These are phyloP conservation scores for Eulimnadia texana DNA, from an alignment of 1,140 invertebrate species.

Conservation along the genomic window DNA sequence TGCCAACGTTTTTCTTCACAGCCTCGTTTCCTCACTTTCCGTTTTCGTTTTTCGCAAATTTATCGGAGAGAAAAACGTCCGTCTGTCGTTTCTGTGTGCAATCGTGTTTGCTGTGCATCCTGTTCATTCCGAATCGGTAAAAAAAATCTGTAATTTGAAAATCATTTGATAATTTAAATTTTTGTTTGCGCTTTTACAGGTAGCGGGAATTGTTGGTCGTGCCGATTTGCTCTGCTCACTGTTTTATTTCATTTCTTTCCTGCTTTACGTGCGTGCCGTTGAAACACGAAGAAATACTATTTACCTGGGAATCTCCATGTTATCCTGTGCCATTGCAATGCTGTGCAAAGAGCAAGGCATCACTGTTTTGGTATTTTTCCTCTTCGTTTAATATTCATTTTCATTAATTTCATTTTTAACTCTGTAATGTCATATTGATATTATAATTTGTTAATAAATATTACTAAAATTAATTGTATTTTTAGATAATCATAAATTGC, in stretches of 20 bases:
- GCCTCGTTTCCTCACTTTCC: constrained; percentile 43
- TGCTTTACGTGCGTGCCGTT: constrained; percentile 38
- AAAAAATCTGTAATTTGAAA: constrained; percentile 19
- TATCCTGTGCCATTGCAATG: constrained; percentile 49
- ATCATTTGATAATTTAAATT: too few species aligned
- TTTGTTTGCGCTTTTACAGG: constrained; percentile 21
- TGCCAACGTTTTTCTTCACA: constrained; percentile 52
- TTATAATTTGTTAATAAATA: too few species aligned
- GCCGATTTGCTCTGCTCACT: constrained; percentile 63
- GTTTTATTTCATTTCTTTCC: constrained; percentile 56
- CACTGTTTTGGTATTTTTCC: constrained; percentile 57
- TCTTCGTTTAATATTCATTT: too few species aligned
- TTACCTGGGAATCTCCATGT: constrained; percentile 22
- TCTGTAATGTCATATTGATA: too few species aligned
- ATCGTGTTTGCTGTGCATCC: constrained; percentile 74
- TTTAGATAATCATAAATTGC: too few species aligned
- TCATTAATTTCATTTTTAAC: too few species aligned
- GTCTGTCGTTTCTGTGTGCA: constrained; percentile 43
- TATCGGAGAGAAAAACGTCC: constrained; percentile 25
- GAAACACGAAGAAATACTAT: constrained; percentile 13
- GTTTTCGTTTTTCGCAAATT: constrained; percentile 39
- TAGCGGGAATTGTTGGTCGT: constrained; percentile 56
- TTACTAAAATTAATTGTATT: too few species aligned
- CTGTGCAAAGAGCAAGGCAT: constrained; percentile 89
- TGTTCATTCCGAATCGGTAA: constrained; percentile 55